These are phyloP conservation scores for Trachymyrmex cornetzi DNA, from an alignment of 1,140 invertebrate genomes.

Conservation along the genomic window DNA sequence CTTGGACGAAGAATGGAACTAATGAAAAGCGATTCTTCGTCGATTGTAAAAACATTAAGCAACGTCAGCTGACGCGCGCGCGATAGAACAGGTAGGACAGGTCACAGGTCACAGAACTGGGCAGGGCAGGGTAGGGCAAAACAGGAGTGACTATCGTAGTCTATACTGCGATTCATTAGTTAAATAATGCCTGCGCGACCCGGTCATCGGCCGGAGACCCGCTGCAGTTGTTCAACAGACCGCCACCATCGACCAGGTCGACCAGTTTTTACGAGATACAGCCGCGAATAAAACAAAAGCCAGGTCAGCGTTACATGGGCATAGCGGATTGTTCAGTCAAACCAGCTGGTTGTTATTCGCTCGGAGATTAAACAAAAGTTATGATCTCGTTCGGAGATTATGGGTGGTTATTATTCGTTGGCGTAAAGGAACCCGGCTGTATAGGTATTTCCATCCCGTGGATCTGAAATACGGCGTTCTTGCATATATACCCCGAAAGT, in stretches of 20 bases:
- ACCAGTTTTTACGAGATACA: constrained; percentile 63
- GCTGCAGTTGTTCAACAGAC: constrained; percentile 54
- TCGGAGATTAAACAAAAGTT: constrained; percentile 55
- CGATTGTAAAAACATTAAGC: constrained; percentile 70
- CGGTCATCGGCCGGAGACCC: constrained; percentile 64
- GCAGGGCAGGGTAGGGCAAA: neutral
- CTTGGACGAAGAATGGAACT: neutral
- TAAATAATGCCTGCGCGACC: constrained; percentile 66
- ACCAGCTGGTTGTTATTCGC: constrained; percentile 25
- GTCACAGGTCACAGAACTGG: no score
- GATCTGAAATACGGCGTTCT: constrained; percentile 33
- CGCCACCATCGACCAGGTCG: constrained; percentile 58
- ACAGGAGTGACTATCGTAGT: constrained; percentile 59
- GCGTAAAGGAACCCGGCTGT: neutral
- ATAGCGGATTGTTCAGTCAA: constrained; percentile 51
- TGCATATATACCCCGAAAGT: constrained; percentile 26
- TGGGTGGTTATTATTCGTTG: constrained; percentile 30
- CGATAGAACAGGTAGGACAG: neutral
- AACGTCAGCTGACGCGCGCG: constrained; percentile 64
- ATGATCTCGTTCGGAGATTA: constrained; percentile 45
- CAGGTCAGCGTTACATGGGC: neutral
- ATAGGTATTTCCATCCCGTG: constrained; percentile 27
- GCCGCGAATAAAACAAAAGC: constrained; percentile 61
- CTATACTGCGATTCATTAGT: constrained; percentile 68
- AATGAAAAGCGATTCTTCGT: constrained; percentile 66